phyloP scores from a whole-genome alignment of 2,888 invertebrate species.

The Pocota personata region DNA sequence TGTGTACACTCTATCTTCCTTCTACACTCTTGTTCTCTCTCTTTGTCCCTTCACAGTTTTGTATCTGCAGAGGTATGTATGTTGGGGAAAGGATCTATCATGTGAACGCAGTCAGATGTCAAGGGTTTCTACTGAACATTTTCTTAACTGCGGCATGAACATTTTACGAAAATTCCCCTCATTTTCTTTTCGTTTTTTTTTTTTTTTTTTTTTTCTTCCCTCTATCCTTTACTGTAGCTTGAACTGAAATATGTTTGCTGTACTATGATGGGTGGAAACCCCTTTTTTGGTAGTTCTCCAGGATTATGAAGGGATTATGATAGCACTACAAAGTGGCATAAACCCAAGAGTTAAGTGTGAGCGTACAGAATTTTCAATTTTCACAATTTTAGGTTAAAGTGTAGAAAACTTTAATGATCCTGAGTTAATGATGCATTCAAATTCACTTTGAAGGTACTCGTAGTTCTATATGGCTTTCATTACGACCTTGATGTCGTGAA shows the following conservation, averaged over 20 bases:
- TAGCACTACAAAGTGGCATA: slow-evolving; percentile 54
- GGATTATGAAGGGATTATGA: slow-evolving; percentile 56
- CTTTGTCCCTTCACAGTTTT: neutral
- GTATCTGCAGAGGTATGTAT: neutral
- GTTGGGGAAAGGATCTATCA: slow-evolving; percentile 60
- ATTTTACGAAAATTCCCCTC: slow-evolving; percentile 71
- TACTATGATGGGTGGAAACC: neutral
- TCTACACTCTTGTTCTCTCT: neutral
- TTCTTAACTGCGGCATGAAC: slow-evolving; percentile 69
- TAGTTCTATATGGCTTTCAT: neutral
- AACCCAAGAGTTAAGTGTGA: slow-evolving; percentile 41
- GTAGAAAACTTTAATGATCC: slow-evolving; percentile 44
- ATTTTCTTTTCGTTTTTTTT: slow-evolving; percentile 35
- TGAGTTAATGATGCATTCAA: slow-evolving; percentile 52
- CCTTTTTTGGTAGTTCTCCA: slow-evolving; percentile 29
- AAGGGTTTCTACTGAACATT: slow-evolving; percentile 65
- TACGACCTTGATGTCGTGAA: neutral
- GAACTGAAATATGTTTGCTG: slow-evolving; percentile 23
- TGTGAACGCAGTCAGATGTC: slow-evolving; percentile 73
- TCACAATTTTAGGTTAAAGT: slow-evolving; percentile 57
- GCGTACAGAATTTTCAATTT: slow-evolving; percentile 63
- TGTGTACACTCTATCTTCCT: slow-evolving; percentile 45
- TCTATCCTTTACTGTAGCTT: slow-evolving; percentile 19
- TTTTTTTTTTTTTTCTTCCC: neutral
- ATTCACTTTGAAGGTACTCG: neutral